Percentiles rank a stretch among this genome's conserved stretches.
Conservation (phyloP, 2,888 invertebrate species). For the Campoplex capitator region DNA sequence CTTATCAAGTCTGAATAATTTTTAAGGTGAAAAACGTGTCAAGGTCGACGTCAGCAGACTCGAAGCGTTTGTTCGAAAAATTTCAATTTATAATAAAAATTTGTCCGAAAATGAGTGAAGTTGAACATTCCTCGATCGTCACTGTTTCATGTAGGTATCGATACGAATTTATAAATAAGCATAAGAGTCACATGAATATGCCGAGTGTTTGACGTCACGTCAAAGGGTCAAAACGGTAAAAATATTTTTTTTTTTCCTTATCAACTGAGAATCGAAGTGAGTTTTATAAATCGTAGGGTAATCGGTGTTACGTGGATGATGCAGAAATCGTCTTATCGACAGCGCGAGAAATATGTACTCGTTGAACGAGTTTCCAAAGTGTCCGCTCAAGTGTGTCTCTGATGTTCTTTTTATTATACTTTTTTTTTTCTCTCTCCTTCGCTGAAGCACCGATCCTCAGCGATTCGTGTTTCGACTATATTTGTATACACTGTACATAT, state of each 20-base stretch:
- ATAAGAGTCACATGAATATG: neutral
- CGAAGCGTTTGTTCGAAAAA: neutral
- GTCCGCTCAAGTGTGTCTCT: conserved; percentile 51
- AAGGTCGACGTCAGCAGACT: neutral
- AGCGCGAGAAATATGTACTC: conserved; percentile 39
- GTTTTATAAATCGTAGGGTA: conserved; percentile 23
- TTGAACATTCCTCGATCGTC: neutral
- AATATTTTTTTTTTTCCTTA: neutral
- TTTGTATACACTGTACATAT: conserved; percentile 10
- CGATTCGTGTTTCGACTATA: conserved; percentile 20
- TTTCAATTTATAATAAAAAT: neutral
- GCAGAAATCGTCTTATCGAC: conserved; percentile 61
- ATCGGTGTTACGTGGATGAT: neutral
- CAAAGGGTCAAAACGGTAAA: neutral
- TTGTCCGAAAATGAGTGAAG: neutral
- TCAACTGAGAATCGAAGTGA: neutral
- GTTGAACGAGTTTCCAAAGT: conserved; percentile 49
- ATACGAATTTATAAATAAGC: neutral
- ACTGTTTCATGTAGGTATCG: neutral
- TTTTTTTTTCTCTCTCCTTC: conserved; percentile 3
- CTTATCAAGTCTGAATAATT: neutral
- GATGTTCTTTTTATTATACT: conserved; percentile 8
- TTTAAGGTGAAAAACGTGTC: neutral
- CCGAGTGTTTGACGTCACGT: neutral
- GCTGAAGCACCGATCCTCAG: neutral